phyloP scores from a whole-genome alignment of 2,113 vertebrate species.

The Siniperca chuatsi region DNA sequence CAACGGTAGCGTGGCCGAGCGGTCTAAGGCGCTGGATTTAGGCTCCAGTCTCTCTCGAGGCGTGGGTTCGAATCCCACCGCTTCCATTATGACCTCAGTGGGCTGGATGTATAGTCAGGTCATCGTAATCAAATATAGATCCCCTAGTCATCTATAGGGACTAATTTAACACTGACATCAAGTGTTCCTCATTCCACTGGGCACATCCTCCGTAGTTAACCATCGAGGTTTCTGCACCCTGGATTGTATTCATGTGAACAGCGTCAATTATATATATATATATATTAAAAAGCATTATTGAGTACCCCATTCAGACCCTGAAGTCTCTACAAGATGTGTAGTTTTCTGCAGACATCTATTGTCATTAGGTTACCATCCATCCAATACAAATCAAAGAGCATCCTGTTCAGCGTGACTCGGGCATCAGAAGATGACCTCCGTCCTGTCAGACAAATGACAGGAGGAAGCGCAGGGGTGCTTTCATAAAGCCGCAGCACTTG shows the following conservation, averaged over 20 bases:
- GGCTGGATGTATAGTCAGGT: too few species aligned
- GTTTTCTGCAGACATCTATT: conserved; percentile 48
- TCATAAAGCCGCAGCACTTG: conserved; percentile 83
- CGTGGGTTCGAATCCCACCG: conserved; percentile 57
- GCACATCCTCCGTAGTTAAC: too few species aligned
- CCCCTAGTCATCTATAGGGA: neutral
- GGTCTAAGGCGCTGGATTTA: conserved; percentile 92
- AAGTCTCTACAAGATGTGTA: conserved; percentile 42
- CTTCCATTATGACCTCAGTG: conserved; percentile 22
- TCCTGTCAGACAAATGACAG: conserved; percentile 80
- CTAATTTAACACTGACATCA: neutral
- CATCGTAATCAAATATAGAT: neutral
- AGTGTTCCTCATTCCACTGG: neutral
- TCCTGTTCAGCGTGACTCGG: conserved; percentile 68
- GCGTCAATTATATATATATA: neutral
- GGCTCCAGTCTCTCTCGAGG: conserved; percentile 80
- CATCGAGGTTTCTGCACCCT: neutral
- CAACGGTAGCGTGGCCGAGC: conserved; percentile 92
- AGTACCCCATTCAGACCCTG: conserved; percentile 5
- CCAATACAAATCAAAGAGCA: conserved; percentile 69
- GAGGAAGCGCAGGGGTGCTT: conserved; percentile 79
- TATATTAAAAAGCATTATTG: neutral
- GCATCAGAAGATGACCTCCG: conserved; percentile 78
- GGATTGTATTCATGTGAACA: conserved; percentile 27
- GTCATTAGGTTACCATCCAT: conserved; percentile 69